Base-by-base conservation (phyloP, 1,140 invertebrate species). In the Sitodiplosis mosellana region DNA sequence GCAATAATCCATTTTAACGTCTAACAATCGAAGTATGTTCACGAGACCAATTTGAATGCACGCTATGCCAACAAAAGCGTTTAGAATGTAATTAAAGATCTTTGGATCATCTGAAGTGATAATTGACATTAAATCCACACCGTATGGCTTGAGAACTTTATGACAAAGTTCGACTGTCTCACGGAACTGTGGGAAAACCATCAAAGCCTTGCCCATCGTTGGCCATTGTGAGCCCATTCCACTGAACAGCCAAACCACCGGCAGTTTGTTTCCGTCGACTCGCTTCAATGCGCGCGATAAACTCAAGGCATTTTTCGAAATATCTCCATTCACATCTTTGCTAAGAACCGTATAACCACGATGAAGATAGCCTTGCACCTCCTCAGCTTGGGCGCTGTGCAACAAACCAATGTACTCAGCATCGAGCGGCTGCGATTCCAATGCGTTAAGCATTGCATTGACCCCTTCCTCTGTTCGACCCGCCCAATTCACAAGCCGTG, bases 1-100 rank as follows among this genome's bases (percentile, higher is more conserved):
- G 43, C 92, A 81, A 34, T 80, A 83, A 65, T 92, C 84, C 4
- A 80, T 77, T 49, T 80, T 72, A 15, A 94, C 71, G 15, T 79
- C 81, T 49, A 92, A 52, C 2, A 67, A 61, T 40, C 64, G 72
- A 21, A 94, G 59, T 1, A 87, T 55, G 61, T 93, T 86, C 11
- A 86, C 81, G n/a, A 94, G 66, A 22, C 76, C 88, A 52, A 93
- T 81, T 74, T 88, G 69, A 65, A 95, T 77, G 18, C 88, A 83
- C n/a, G 87, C 86, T 56, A 95, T 94, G 33, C 85, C 83, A 37
- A 94, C 79, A 68, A 95, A 94, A 1, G 83, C 85, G 61, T 92
- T 78, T 0, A 93, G 59, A 50, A 88, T 80, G 57, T 87, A 82
- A 46, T 90, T 77, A 60, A 82, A 87, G 2, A 77, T 80, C 47